Percentiles rank a stretch among this genome's conserved stretches.
These are phyloP conservation scores for Ligdia adustata DNA, from an alignment of 2,888 invertebrate species.

Conservation along the genomic window DNA sequence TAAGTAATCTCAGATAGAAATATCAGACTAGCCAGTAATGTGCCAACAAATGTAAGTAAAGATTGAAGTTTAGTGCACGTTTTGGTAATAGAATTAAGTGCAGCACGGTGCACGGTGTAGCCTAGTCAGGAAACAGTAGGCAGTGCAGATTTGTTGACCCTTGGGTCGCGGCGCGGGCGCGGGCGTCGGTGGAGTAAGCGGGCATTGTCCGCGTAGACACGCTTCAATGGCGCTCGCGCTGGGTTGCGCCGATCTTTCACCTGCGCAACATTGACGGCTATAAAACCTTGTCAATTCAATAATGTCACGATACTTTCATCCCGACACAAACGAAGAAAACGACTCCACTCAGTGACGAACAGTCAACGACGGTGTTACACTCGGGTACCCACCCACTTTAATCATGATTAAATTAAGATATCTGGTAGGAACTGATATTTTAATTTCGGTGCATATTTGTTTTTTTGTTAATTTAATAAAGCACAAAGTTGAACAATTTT, in stretches of 20 bases:
- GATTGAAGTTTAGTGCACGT: no score
- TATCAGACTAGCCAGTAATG: no score
- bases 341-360: constrained; percentile 60
- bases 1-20: no score
- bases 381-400: constrained; percentile 73
- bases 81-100: no score
- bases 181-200: constrained; percentile 68
- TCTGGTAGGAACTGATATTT: constrained; percentile 65
- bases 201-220: constrained; percentile 77
- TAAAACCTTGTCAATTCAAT: constrained; percentile 81
- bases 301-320: constrained; percentile 81
- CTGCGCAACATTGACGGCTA: constrained; percentile 83
- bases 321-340: constrained; percentile 73
- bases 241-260: constrained; percentile 81
- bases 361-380: constrained; percentile 47
- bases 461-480: constrained; percentile 8
- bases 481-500: not conserved
- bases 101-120: no score
- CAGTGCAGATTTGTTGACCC: constrained; percentile 10
- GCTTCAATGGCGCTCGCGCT: constrained; percentile 75
- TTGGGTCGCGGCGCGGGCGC: constrained; percentile 12
- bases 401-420: constrained; percentile 68
- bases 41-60: no score
- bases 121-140: no score
- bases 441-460: no score